phyloP scores from a whole-genome alignment of 2,113 vertebrate genomes.

The Dissostichus mawsoni region DNA sequence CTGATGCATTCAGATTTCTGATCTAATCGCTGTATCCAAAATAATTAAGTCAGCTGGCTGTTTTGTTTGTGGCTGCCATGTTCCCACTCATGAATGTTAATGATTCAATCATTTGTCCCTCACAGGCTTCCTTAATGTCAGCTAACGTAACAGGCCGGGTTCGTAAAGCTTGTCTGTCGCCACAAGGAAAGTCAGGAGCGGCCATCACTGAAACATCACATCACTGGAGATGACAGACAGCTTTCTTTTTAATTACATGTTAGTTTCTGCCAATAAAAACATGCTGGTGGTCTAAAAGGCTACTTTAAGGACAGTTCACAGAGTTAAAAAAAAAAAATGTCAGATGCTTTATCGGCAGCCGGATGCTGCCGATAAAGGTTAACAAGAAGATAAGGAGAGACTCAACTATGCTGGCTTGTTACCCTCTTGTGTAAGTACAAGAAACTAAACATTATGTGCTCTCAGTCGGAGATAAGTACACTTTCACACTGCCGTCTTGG shows the following conservation, averaged over 20 bases:
- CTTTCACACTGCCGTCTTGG: background rate
- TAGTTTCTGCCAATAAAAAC: background rate
- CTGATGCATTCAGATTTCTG: slow-evolving; percentile 44
- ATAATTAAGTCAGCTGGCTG: slow-evolving; percentile 58
- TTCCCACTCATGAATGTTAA: slow-evolving; percentile 75
- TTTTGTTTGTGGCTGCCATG: slow-evolving; percentile 46
- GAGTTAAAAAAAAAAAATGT: no score
- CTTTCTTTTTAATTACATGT: slow-evolving; percentile 7
- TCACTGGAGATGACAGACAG: slow-evolving; percentile 13
- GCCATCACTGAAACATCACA: background rate
- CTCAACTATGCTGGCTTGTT: slow-evolving; percentile 1
- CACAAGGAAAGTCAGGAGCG: slow-evolving; percentile 21
- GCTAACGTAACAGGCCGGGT: slow-evolving; percentile 29
- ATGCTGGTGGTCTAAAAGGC: background rate
- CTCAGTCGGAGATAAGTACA: background rate
- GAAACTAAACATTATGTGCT: slow-evolving; percentile 24
- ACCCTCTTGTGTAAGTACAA: background rate
- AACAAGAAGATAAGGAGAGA: background rate
- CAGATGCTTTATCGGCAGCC: no score
- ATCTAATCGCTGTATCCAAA: slow-evolving; percentile 46
- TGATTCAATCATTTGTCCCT: slow-evolving; percentile 66
- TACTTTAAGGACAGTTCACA: no score
- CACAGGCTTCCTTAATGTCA: slow-evolving; percentile 63
- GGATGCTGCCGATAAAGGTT: no score
- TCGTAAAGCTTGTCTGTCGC: slow-evolving; percentile 34